Evolutionary conservation across 64 coral and sea anemone species (phyloP).

Genomic region (Anthopleura sola): DNA sequence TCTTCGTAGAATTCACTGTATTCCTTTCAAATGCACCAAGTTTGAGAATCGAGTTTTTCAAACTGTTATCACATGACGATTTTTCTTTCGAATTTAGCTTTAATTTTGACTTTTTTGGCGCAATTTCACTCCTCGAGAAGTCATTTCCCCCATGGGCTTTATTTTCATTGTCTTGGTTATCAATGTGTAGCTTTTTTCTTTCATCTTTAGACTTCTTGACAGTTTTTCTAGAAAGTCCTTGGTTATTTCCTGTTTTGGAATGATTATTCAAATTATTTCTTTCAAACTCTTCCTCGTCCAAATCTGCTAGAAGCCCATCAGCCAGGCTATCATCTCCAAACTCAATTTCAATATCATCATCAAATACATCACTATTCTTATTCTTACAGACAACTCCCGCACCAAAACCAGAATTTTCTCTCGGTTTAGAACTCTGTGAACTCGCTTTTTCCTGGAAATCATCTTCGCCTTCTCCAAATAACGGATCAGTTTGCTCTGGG

Average conservation of each 20-base stretch:
- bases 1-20: background rate
- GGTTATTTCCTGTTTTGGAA: background rate
- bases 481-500: background rate
- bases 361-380: background rate
- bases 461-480: background rate
- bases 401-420: background rate
- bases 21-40: background rate
- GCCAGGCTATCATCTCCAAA: conserved; percentile 6
- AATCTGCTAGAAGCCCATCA: conserved; percentile 10
- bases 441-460: background rate
- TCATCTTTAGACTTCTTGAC: background rate
- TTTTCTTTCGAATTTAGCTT: background rate
- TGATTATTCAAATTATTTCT: background rate
- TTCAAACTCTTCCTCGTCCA: background rate
- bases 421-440: background rate
- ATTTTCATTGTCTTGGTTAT: background rate
- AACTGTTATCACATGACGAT: background rate
- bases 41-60: background rate
- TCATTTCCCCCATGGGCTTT: background rate
- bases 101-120: background rate
- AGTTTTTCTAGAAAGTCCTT: background rate
- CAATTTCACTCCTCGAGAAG: background rate
- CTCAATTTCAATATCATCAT: background rate
- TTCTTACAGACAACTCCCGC: background rate
- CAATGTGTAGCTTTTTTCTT: background rate